Evolutionary conservation across 2,888 invertebrate genomes (phyloP).

Genomic region (Cactoblastis cactorum): DNA sequence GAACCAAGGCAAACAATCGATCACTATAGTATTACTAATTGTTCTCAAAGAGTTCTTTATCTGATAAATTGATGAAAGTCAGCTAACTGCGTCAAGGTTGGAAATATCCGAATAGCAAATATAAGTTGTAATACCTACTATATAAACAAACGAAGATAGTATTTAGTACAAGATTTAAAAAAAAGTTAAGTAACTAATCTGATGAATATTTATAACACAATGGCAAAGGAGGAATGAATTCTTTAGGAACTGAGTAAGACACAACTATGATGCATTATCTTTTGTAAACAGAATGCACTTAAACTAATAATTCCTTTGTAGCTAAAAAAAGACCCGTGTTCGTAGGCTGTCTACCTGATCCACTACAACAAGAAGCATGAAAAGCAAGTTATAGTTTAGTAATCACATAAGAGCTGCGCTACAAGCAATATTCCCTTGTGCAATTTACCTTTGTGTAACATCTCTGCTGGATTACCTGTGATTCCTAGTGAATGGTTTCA

Average conservation of each 20-base stretch:
- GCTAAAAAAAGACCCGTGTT: neutral
- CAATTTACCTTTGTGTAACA: conserved; percentile 21
- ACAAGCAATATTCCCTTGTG: conserved; percentile 21
- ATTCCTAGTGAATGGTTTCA: conserved; percentile 19
- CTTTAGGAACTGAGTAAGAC: no score
- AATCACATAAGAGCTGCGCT: conserved; percentile 19
- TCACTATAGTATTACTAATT: conserved; percentile 44
- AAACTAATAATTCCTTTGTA: neutral
- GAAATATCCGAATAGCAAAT: no score
- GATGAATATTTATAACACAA: no score
- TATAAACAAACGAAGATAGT: no score
- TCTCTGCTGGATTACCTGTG: conserved; percentile 16
- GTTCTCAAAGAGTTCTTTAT: conserved; percentile 34
- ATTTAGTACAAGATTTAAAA: no score
- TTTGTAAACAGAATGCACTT: neutral
- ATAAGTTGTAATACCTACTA: no score
- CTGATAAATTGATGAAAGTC: neutral
- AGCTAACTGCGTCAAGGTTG: no score
- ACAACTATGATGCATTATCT: neutral
- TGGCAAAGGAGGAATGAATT: no score
- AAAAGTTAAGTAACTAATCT: no score
- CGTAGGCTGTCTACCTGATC: neutral
- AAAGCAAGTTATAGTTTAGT: conserved; percentile 16
- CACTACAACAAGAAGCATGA: conserved; percentile 4
- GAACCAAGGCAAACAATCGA: conserved; percentile 52